Base-by-base conservation (phyloP, 2,113 vertebrate genomes). In the Nothoprocta perdicaria region DNA sequence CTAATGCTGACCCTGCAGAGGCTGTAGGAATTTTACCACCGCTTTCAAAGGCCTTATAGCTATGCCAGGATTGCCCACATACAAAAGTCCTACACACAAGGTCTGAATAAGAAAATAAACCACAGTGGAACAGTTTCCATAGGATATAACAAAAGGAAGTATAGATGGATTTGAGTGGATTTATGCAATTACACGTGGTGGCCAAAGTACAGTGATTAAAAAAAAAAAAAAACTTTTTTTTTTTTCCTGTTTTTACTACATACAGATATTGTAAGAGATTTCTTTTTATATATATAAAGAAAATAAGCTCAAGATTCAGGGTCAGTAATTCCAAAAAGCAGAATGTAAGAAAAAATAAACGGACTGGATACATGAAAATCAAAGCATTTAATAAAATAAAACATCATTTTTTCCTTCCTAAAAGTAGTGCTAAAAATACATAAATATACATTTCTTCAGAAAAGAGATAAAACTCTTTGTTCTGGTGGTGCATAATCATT, bases 311-410 rank as follows among this genome's bases (percentile, higher is more conserved):
- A 0, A 75, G 65, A 29, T 50, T 77, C 31, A 26, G 72, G 53
- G 68, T 69, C 38, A 74, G 35, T 52, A 24, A 31, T 85, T 84
- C 35, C 50, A 31, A 31, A 82, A 72, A 92, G 45, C 29, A 91
- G 62, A 52, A 75, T 12, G 14, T 58, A 78, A 61, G 41, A 4
- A 17, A 80, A 92, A 95, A 52, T 48, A 89, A 94, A 66, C 45
- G 74, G 15, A 79, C 41, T 4, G 1, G 45, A 46, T 66, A 12
- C 86, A 63, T 84, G 63, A 76, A 96, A 96, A 38, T 76, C 43
- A 92, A 86, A 4, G 9, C 50, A 93, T 95, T 95, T 95, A 96
- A 95, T 93, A 95, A 96, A 97, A 96, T 52, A 94, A 96, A 96
- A 29, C 83, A 86, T 81, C 90, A 22, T 95, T 29, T 52, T 67